A percentile compares a stretch with the other conserved stretches of the same genome.
phyloP scores from a whole-genome alignment of 2,888 invertebrate species.

The Conops quadrifasciatus region DNA sequence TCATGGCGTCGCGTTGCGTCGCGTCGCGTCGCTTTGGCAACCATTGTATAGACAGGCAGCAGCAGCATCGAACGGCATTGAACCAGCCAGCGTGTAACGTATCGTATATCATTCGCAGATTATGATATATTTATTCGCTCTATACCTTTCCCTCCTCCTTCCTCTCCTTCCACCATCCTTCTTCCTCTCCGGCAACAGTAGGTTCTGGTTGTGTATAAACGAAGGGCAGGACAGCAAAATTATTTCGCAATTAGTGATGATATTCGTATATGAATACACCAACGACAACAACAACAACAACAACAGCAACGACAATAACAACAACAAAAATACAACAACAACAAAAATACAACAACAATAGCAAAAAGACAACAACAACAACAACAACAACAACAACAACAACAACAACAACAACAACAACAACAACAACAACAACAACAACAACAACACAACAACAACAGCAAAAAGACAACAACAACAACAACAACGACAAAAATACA shows the following conservation, averaged over 20 bases:
- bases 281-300: too few species aligned
- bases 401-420: too few species aligned
- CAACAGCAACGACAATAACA: too few species aligned
- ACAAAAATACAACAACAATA: too few species aligned
- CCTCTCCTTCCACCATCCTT: neutral
- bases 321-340: too few species aligned
- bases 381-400: too few species aligned
- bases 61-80: conserved; percentile 3
- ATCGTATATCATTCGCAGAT: neutral
- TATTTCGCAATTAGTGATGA: conserved; percentile 29
- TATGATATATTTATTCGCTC: neutral
- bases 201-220: neutral
- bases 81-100: neutral
- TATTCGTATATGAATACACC: too few species aligned
- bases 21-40: neutral
- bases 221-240: conserved; percentile 1
- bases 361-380: too few species aligned
- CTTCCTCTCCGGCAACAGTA: neutral
- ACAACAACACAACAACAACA: too few species aligned
- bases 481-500: too few species aligned
- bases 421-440: conserved; percentile 16
- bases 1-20: conserved; percentile 16
- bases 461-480: too few species aligned
- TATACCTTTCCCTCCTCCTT: neutral
- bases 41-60: too few species aligned